Base-by-base conservation (phyloP, 2,797 vertebrate species). In the Valencia hispanica region DNA sequence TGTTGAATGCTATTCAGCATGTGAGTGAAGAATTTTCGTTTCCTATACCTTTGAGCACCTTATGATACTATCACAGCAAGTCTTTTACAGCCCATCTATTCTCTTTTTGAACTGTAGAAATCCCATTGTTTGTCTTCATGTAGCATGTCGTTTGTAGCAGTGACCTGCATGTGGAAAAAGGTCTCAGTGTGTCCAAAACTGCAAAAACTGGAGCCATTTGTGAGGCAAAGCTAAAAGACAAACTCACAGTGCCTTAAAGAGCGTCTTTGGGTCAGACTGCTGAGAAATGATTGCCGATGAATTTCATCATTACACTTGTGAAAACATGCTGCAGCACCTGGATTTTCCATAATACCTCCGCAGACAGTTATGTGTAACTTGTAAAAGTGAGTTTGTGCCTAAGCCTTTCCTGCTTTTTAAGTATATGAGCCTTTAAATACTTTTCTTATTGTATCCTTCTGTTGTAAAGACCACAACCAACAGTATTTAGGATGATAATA, bases 1-100 rank as follows among this genome's bases (percentile, higher is more conserved):
- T 93, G 41, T 27, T 68, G 91, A 75, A 32, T 83, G 36, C 86
- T 83, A 72, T 77, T 69, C 68, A 87, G 90, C 93, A 93, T 93
- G 91, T 84, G 68, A 88, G 87, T 74, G 78, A 70, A 78, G 73
- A 43, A n/a, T n/a, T 8, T 74, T 39, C 74, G 32, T 48, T 66
- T 68, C 47, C 71, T 80, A 82, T 81, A 87, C 84, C 12, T 4
- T 48, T 48, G 45, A 87, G 72, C 75, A 68, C 74, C 90, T 83
- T 88, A 75, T 89, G 85, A 86, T 68, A 78, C 78, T 51, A 39
- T 77, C 74, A 12, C 51, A 77, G 80, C 70, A 25, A 77, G 68
- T 59, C 50, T 25, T 50, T 82, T 68, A 69, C 77, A 15, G 82
- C 77, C 78, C 12, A 83, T 71, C 77, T 68, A 81, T 63, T 36